phyloP scores from a whole-genome alignment of 2,888 invertebrate genomes.

The Epsilonema sp. region DNA sequence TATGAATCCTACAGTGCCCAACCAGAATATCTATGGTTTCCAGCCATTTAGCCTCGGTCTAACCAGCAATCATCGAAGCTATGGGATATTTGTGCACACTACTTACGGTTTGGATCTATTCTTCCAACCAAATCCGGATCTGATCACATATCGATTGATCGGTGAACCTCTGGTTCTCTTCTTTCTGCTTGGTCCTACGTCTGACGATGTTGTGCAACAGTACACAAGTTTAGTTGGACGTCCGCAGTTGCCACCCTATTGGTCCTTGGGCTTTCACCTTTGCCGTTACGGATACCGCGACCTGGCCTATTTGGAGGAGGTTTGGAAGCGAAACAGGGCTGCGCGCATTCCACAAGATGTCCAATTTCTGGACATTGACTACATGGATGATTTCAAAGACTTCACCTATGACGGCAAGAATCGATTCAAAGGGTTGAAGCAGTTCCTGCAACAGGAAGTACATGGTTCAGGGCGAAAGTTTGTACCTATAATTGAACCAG shows the following conservation, averaged over 20 bases:
- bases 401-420: too few species aligned
- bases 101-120: conserved; percentile 1
- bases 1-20: conserved; percentile 13
- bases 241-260: conserved; percentile 5
- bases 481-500: too few species aligned
- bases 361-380: too few species aligned
- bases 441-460: too few species aligned
- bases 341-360: too few species aligned
- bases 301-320: too few species aligned
- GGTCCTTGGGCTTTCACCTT: too few species aligned
- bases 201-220: conserved; percentile 19
- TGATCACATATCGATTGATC: conserved; percentile 45
- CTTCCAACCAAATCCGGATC: conserved; percentile 4
- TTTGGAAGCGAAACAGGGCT: too few species aligned
- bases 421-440: too few species aligned
- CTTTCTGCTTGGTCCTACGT: conserved; percentile 21
- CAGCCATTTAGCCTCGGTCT: conserved; percentile 6
- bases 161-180: conserved; percentile 23
- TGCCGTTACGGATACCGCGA: too few species aligned
- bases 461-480: too few species aligned
- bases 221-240: conserved; percentile 8
- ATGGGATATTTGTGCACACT: conserved; percentile 3
- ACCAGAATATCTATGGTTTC: conserved; percentile 1
- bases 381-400: too few species aligned
- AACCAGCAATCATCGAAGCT: neutral